Evolutionary conservation across 2,888 invertebrate genomes (phyloP).

Genomic region (Muscina levida): DNA sequence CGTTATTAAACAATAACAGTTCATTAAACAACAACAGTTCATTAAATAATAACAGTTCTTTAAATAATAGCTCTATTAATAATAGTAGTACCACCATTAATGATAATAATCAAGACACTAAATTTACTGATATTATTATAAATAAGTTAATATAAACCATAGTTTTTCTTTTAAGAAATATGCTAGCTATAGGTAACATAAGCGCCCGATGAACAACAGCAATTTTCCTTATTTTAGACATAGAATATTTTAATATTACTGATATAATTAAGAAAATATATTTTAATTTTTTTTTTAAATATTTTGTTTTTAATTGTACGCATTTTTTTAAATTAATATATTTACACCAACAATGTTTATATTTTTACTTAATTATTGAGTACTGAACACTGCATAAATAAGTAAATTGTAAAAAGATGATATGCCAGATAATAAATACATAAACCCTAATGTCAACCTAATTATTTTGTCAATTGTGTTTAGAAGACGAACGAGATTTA

Average conservation of each 20-base stretch:
- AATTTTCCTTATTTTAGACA: too few species aligned
- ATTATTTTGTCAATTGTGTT: too few species aligned
- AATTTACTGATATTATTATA: neutral
- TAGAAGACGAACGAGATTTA: too few species aligned
- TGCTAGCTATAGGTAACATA: neutral
- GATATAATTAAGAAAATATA: too few species aligned
- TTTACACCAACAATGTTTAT: too few species aligned
- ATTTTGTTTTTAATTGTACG: too few species aligned
- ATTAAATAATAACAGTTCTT: neutral
- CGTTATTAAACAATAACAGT: neutral
- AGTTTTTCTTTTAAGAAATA: neutral
- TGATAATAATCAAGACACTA: neutral
- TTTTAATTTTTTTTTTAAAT: too few species aligned
- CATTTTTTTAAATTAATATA: too few species aligned
- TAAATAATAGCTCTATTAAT: neutral
- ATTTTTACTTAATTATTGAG: neutral
- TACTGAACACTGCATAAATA: neutral
- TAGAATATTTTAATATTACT: too few species aligned
- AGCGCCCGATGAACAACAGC: too few species aligned
- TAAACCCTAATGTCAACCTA: too few species aligned
- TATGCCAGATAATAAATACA: too few species aligned
- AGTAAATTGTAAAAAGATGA: neutral
- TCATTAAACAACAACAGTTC: neutral
- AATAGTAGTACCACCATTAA: neutral
- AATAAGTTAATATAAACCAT: conserved; percentile 3